Conservation (phyloP, 30 jellyfish, hydroid and myxozoan genomes). For the Catostylus mosaicus region DNA sequence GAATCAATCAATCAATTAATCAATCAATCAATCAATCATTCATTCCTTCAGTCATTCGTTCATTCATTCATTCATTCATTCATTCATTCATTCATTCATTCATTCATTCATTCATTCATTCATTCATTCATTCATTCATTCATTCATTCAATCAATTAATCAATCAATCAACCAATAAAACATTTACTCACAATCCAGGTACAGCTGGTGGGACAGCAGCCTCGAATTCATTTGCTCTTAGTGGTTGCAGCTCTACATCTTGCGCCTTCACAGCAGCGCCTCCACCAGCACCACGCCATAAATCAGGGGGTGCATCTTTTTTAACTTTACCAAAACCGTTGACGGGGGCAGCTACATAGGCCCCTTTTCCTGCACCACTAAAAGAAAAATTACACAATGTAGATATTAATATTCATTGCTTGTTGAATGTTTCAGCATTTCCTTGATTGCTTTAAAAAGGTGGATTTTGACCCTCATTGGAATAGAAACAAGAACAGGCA, state of each 20-base stretch:
- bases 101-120: background rate
- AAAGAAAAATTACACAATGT: no score
- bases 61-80: background rate
- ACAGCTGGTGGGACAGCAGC: conserved; percentile 63
- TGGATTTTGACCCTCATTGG: no score
- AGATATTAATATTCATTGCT: no score
- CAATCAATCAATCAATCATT: background rate
- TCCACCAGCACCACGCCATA: conserved; percentile 67
- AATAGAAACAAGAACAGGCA: no score
- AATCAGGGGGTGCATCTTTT: conserved; percentile 37
- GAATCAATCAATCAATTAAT: background rate
- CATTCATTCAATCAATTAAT: background rate
- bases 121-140: background rate
- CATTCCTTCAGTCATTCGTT: background rate
- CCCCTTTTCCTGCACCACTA: conserved; percentile 39
- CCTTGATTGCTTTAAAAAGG: no score
- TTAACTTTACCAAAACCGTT: conserved; percentile 57
- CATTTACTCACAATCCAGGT: conserved; percentile 47
- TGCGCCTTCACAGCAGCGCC: conserved; percentile 66
- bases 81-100: background rate
- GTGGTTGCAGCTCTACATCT: conserved; percentile 48
- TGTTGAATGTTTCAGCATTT: no score
- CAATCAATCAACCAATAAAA: background rate
- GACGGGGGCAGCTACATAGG: conserved; percentile 69
- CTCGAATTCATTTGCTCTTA: conserved; percentile 63